Conservation (phyloP, 2,888 invertebrate genomes). For the Argynnis bischoffii region DNA sequence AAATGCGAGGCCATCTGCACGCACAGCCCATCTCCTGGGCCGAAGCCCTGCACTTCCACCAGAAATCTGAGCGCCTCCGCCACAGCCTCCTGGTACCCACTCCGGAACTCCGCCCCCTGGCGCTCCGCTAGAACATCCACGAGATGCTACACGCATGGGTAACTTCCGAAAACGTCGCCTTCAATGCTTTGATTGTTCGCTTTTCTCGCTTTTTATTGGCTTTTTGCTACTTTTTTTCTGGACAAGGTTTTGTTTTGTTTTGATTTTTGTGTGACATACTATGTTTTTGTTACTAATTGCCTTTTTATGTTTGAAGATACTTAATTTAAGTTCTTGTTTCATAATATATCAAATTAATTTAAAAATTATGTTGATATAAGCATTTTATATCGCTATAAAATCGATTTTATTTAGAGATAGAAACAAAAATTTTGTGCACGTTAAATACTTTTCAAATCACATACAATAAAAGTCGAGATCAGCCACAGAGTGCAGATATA, state of each 20-base stretch:
- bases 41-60: conserved; percentile 91
- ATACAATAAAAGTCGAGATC: conserved; percentile 17
- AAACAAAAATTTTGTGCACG: too few species aligned
- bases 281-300: too few species aligned
- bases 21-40: conserved; percentile 90
- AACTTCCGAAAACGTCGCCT: conserved; percentile 61
- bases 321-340: too few species aligned
- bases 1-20: conserved; percentile 91
- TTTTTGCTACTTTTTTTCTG: background rate
- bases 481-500: conserved; percentile 11
- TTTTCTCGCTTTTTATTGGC: conserved; percentile 26
- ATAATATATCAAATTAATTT: background rate
- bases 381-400: background rate
- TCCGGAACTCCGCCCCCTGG: conserved; percentile 80
- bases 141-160: conserved; percentile 59
- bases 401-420: too few species aligned
- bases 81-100: conserved; percentile 95
- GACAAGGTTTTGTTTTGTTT: too few species aligned
- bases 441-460: background rate
- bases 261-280: too few species aligned
- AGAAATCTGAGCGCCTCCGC: conserved; percentile 95
- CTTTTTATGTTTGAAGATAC: too few species aligned
- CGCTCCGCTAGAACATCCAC: conserved; percentile 66
- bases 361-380: background rate
- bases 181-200: conserved; percentile 40